A percentile compares a stretch with the other conserved stretches of the same genome.
Conservation (phyloP, 2,888 invertebrate species). For the Tenthredo distinguenda region DNA sequence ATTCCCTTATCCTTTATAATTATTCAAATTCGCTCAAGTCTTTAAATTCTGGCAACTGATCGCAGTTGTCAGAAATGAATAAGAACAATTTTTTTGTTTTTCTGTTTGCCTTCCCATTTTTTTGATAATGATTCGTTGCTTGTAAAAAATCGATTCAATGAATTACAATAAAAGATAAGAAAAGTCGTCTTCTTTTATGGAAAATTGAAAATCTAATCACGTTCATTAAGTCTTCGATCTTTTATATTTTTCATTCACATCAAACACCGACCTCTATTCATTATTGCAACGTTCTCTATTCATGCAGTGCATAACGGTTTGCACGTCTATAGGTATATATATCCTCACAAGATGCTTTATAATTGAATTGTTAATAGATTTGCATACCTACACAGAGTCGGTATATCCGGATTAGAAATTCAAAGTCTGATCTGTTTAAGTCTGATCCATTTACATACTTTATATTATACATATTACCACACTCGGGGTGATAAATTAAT, state of each 20-base stretch:
- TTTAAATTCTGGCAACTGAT: not conserved
- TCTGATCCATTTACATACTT: not conserved
- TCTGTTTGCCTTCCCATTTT: too few relatives aligned
- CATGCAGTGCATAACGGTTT: conserved; percentile 21
- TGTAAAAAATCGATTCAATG: too few relatives aligned
- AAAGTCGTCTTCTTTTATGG: too few relatives aligned
- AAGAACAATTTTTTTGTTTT: too few relatives aligned
- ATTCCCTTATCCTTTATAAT: not conserved
- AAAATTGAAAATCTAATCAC: not conserved
- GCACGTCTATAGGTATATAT: not conserved
- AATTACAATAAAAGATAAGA: too few relatives aligned
- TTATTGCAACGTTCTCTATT: conserved; percentile 22
- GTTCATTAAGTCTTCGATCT: not conserved
- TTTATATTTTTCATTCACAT: not conserved
- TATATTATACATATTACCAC: not conserved
- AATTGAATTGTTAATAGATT: not conserved
- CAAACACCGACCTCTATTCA: conserved; percentile 15
- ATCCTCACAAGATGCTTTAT: not conserved
- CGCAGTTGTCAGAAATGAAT: not conserved
- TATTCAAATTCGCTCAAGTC: too few relatives aligned
- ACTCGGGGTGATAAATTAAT: not conserved
- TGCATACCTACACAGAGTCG: not conserved
- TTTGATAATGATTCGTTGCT: too few relatives aligned
- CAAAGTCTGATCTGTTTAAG: not conserved
- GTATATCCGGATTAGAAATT: not conserved